phyloP scores from a whole-genome alignment of 1,140 invertebrate genomes.

The Drosophila yakuba region DNA sequence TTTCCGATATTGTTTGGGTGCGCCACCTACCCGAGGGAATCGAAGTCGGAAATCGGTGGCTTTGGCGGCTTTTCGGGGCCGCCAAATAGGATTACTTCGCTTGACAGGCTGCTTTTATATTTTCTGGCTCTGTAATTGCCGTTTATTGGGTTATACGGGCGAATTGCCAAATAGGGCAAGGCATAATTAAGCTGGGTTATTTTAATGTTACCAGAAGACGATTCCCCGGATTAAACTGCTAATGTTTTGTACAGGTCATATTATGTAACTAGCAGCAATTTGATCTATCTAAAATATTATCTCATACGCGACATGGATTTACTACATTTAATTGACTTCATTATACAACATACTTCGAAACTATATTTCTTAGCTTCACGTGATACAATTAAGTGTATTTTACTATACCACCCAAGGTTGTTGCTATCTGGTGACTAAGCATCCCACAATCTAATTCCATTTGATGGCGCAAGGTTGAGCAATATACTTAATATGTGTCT shows the following conservation, averaged over 20 bases:
- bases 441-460: slow-evolving; percentile 32
- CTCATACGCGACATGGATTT: background rate
- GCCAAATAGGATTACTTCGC: slow-evolving; percentile 66
- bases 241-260: background rate
- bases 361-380: background rate
- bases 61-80: slow-evolving; percentile 49
- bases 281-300: too few species aligned
- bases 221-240: background rate
- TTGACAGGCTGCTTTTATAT: slow-evolving; percentile 29
- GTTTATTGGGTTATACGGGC: slow-evolving; percentile 63
- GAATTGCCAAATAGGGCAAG: slow-evolving; percentile 52
- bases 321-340: slow-evolving; percentile 5
- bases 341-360: background rate
- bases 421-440: slow-evolving; percentile 1
- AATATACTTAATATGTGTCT: slow-evolving; percentile 8
- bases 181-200: slow-evolving; percentile 40
- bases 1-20: slow-evolving; percentile 62
- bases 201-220: slow-evolving; percentile 22
- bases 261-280: background rate
- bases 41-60: slow-evolving; percentile 28
- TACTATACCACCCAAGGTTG: slow-evolving; percentile 13
- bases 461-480: slow-evolving; percentile 26
- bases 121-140: slow-evolving; percentile 39
- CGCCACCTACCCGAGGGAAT: slow-evolving; percentile 20
- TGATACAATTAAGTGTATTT: slow-evolving; percentile 19